Evolutionary conservation across 1,140 invertebrate genomes (phyloP), one percentile per base, ranked within the genome.

Genomic region (Drosophila parvula): DNA sequence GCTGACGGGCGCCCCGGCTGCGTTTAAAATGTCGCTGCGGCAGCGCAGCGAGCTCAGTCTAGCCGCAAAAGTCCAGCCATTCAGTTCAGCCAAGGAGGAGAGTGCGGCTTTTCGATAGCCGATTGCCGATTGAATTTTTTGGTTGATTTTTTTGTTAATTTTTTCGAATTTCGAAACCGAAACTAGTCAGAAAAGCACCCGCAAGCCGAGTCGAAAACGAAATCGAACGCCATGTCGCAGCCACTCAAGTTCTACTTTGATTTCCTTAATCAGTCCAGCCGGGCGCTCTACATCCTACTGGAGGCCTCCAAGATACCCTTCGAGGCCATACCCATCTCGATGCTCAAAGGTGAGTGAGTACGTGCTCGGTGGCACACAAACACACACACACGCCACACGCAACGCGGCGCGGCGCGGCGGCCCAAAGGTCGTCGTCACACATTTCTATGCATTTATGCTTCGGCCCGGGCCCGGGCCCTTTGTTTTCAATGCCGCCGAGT

Each of bases 191-290:
- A 22, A 36, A 38, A 16, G 14, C 27, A 28, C 7, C 14, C 8
- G 2, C 6, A 18, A 36, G 16, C 5, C 14, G 27, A n/a, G n/a
- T n/a, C n/a, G n/a, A n/a, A n/a, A n/a, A n/a, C n/a, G n/a, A n/a
- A 4, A 3, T 8, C 28, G 11, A 40, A 59, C 36, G 73, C 64
- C 68, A 84, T 90, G 80, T 60, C 81, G 76, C 88, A 91, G 61
- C 89, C 90, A 28, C 76, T 96, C 28, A 95, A 95, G 89, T 93
- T 94, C 40, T 96, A 95, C 92, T 95, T 93, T 61, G 95, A 96
- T 92, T 92, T 95, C 22, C 79, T 96, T 43, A 96, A 96, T 7
- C 96, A 96, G 81, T 95, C 95, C 16, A 94, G 93, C n/a, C 93
- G 96, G 73, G 95, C 95, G 7, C 51, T 96, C n/a, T 94, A 94